These are phyloP conservation scores for Lepus europaeus DNA, from an alignment of 2,113 vertebrate genomes.

Conservation along the genomic window DNA sequence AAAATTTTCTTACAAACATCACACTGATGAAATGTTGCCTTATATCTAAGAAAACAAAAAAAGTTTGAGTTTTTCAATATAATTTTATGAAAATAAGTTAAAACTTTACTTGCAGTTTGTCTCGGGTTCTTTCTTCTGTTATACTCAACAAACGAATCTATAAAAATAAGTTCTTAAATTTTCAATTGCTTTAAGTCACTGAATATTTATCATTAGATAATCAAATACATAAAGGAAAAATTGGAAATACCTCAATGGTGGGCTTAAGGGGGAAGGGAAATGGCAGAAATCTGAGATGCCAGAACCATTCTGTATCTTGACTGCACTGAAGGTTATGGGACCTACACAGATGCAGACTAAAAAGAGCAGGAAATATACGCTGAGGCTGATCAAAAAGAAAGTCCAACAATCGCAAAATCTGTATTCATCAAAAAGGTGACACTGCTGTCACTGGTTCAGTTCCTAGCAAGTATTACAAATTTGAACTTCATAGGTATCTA, in stretches of 20 bases:
- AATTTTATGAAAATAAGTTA: slow-evolving; percentile 59
- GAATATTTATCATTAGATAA: slow-evolving; percentile 18
- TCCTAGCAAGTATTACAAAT: not conserved
- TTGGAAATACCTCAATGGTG: not conserved
- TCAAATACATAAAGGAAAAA: not conserved
- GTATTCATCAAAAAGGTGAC: not conserved
- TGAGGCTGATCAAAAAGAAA: slow-evolving; percentile 32
- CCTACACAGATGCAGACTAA: not conserved
- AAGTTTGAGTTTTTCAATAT: slow-evolving; percentile 24
- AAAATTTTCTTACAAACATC: slow-evolving; percentile 99
- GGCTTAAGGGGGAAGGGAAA: not conserved
- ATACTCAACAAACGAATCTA: slow-evolving; percentile 38
- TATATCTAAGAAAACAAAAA: slow-evolving; percentile 91
- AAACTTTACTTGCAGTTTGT: not conserved
- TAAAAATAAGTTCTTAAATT: not conserved
- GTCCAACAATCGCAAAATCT: not conserved
- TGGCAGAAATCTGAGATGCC: not conserved
- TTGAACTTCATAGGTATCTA: slow-evolving; percentile 28
- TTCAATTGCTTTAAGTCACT: slow-evolving; percentile 8
- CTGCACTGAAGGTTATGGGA: not conserved
- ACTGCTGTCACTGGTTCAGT: not conserved
- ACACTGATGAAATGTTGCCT: slow-evolving; percentile 98
- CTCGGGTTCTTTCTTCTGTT: not conserved
- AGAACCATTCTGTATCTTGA: not conserved
- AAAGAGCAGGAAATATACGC: not conserved